Percentiles rank a stretch among this genome's conserved stretches.
phyloP scores from a whole-genome alignment of 2,888 invertebrate species.

The Cryptus viduatorius region DNA sequence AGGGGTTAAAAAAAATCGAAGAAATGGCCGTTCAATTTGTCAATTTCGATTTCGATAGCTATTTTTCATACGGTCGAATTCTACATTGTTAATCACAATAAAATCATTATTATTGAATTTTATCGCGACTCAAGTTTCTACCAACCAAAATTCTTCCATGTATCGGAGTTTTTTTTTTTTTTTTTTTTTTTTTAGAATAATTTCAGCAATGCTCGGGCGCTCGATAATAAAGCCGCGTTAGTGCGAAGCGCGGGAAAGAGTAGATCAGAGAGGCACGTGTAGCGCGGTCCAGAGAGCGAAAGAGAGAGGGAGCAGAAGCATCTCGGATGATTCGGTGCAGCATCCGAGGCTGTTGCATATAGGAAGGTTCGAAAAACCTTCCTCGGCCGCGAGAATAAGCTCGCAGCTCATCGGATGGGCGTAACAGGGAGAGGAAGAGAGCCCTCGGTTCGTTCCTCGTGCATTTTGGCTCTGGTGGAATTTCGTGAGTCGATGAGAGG shows the following conservation, averaged over 20 bases:
- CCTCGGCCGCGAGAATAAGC: conserved; percentile 27
- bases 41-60: too few species aligned
- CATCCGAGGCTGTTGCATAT: conserved; percentile 9
- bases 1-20: too few species aligned
- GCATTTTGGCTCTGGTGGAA: conserved; percentile 58
- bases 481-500: conserved; percentile 36
- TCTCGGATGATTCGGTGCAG: conserved; percentile 19
- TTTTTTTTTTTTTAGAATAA: not conserved
- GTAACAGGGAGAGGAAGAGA: conserved; percentile 26
- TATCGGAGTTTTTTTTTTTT: too few species aligned
- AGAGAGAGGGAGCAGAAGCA: conserved; percentile 1
- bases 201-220: not conserved
- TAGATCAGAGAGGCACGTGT: not conserved
- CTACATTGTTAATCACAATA: too few species aligned
- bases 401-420: conserved; percentile 47
- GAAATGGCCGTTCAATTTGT: too few species aligned
- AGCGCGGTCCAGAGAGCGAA: not conserved
- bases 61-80: too few species aligned
- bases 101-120: too few species aligned
- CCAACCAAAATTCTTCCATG: too few species aligned
- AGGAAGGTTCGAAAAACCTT: conserved; percentile 1
- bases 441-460: conserved; percentile 41
- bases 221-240: not conserved
- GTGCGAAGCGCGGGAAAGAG: not conserved
- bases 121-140: too few species aligned